Evolutionary conservation across 2,888 invertebrate species (phyloP).

Genomic region (Pammene aurita): DNA sequence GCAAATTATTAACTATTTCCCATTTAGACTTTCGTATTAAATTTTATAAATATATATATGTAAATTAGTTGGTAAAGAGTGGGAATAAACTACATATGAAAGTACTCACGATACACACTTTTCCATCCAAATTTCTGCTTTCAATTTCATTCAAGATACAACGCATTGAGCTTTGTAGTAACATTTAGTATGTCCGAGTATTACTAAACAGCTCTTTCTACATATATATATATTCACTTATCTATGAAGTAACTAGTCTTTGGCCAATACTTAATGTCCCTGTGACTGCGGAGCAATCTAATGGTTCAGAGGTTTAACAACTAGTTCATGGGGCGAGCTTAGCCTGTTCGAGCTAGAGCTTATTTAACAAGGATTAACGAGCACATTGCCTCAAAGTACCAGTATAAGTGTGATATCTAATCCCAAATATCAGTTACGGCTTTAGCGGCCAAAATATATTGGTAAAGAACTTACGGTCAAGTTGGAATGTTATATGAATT

Average conservation of each 20-base stretch:
- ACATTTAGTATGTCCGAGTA: too few relatives aligned
- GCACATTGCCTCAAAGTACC: background rate
- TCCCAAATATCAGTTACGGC: background rate
- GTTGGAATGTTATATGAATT: background rate
- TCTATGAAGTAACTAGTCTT: constrained; percentile 21
- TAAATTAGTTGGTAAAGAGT: too few relatives aligned
- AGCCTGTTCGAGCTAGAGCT: constrained; percentile 24
- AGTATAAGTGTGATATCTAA: background rate
- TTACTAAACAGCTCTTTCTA: too few relatives aligned
- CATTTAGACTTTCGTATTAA: too few relatives aligned
- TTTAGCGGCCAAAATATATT: background rate
- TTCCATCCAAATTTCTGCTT: too few relatives aligned
- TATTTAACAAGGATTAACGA: constrained; percentile 5
- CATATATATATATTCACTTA: background rate
- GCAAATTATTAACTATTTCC: too few relatives aligned
- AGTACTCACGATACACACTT: too few relatives aligned
- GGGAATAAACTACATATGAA: too few relatives aligned
- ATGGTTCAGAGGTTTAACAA: constrained; percentile 41
- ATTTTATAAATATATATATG: too few relatives aligned
- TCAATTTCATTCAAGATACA: too few relatives aligned
- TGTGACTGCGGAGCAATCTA: constrained; percentile 32
- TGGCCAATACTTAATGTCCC: constrained; percentile 33
- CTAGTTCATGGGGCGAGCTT: constrained; percentile 37
- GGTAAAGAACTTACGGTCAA: background rate
- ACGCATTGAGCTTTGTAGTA: too few relatives aligned